These are phyloP conservation scores for human (Homo sapiens) DNA, from an alignment of 2,113 vertebrate species.

Conservation along the genomic window DNA sequence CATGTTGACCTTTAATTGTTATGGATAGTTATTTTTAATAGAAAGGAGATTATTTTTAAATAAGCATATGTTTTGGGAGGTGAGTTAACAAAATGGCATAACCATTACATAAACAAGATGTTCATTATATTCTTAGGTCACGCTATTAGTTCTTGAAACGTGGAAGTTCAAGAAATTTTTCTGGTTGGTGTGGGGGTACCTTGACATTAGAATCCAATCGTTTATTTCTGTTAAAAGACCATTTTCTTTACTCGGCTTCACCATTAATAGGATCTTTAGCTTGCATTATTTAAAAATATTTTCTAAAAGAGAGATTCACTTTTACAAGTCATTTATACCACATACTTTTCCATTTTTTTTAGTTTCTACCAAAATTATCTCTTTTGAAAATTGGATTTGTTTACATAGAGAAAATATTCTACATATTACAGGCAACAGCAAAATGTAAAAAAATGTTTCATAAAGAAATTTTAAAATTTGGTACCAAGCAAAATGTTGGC, in stretches of 20 bases:
- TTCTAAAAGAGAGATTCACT: neutral
- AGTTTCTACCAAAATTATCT: neutral
- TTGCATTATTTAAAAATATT: neutral
- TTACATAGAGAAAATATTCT: neutral
- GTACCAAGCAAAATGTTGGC: neutral
- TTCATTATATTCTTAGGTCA: neutral
- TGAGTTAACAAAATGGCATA: neutral
- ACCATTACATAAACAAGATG: neutral
- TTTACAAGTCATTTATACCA: neutral
- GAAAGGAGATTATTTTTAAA: neutral
- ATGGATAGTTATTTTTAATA: neutral
- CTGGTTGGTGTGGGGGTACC: accelerated
- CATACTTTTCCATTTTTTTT: too few relatives aligned
- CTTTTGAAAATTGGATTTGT: neutral
- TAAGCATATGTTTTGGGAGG: neutral
- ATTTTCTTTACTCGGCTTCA: neutral
- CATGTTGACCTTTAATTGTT: neutral
- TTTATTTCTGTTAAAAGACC: neutral
- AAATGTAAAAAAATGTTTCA: neutral
- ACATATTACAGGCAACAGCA: neutral
- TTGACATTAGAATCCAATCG: neutral
- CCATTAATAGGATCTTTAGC: neutral
- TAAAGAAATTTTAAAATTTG: neutral
- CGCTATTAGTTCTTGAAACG: neutral
- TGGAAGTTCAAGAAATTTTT: neutral